Base-by-base conservation (phyloP, 1,140 invertebrate genomes). In the Triops longicaudatus region DNA sequence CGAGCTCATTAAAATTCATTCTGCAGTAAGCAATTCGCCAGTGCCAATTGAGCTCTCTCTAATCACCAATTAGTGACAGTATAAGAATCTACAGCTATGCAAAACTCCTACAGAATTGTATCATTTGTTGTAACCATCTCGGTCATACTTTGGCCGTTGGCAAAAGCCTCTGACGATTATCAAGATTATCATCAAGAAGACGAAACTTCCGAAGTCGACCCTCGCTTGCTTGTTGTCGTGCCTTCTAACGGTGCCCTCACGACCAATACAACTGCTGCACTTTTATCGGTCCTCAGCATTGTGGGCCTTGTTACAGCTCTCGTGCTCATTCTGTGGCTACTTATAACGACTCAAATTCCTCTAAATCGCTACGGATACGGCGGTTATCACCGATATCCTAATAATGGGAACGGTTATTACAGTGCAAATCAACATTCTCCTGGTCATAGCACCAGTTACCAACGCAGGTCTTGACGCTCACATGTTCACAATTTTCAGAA, bases 221-320 rank as follows among this genome's bases (percentile, higher is more conserved):
- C 74, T 44, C 74, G 76, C n/a, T 26, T 77, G 9, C 26, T 77
- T 42, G 72, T 77, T 26, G 26, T 77, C 26, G 22, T 77, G 26
- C 76, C 76, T 14, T 41, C 76, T 4, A 73, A 37, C 31, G 73
- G 42, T 73, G 73, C 50, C 31, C 76, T 77, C 31, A 77, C 72
- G 31, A 12, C 43, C 17, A 77, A 77, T 42, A 73, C 76, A 31
- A 77, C 76, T 9, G 76, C 63, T 42, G 76, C 72, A 4, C 12
- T 77, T 37, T 43, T 77, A 71, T 71, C 76, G 22, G 27, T 77
- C 27, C 72, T 77, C 9, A 37, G 76, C 72, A 74, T 72, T 26
- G 76, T 37, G 22, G 76, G 72, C 26, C 72, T 77, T 12, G 41
- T 77, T 10, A 43, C 76, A n/a, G 76, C 76, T 73, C 41, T 77